These are phyloP conservation scores for Onychomys leucogaster DNA, from an alignment of 2,797 vertebrate species.

Conservation along the genomic window DNA sequence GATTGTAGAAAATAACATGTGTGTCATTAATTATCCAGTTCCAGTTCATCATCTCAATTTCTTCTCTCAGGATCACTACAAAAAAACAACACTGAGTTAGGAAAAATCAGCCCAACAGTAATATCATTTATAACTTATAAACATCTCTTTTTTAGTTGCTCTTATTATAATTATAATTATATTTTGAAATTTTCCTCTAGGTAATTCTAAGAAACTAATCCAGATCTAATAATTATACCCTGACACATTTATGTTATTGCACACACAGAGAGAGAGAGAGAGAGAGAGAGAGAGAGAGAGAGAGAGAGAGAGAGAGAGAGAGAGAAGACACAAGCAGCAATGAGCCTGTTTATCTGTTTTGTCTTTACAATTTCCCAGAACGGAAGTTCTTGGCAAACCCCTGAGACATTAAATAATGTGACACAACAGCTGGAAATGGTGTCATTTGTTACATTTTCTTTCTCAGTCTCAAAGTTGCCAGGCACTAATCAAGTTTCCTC, in stretches of 20 bases:
- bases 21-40: not conserved
- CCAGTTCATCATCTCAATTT: not conserved
- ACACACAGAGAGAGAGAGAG: too few species aligned
- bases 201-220: not conserved
- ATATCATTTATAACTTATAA: not conserved
- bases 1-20: not conserved
- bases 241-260: not conserved
- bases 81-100: not conserved
- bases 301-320: not conserved
- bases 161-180: not conserved
- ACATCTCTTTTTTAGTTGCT: not conserved
- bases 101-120: not conserved
- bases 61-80: not conserved
- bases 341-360: not conserved
- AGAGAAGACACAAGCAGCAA: not conserved
- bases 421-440: not conserved
- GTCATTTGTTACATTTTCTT: not conserved
- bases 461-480: not conserved
- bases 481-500: not conserved
- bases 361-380: slow-evolving; percentile 1
- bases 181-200: not conserved
- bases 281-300: not conserved
- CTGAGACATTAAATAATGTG: not conserved
- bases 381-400: not conserved
- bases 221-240: not conserved